Percentiles rank a stretch among this genome's conserved stretches.
Evolutionary conservation across 2,113 vertebrate species (phyloP).

Genomic region (Diadophis punctatus): DNA sequence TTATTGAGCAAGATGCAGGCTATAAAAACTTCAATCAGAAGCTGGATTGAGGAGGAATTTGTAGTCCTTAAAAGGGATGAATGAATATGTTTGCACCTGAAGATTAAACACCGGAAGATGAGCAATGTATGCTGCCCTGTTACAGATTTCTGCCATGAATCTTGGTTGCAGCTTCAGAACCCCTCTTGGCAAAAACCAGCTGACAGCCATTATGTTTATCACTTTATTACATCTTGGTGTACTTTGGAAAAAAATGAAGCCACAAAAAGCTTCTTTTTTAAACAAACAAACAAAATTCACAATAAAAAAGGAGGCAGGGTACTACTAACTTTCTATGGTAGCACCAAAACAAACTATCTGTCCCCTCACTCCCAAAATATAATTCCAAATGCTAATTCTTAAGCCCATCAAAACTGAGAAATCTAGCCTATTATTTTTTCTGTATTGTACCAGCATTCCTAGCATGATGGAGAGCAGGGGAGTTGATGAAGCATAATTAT

Average conservation of each 20-base stretch:
- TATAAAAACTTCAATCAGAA: background rate
- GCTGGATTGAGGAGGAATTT: background rate
- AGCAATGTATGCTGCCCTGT: background rate
- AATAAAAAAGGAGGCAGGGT: background rate
- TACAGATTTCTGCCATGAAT: background rate
- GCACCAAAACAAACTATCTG: background rate
- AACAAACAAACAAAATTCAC: background rate
- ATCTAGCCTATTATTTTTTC: constrained; percentile 4
- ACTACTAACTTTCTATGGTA: background rate
- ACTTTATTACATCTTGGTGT: background rate
- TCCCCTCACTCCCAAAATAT: background rate
- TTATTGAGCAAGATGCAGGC: background rate
- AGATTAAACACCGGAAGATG: background rate
- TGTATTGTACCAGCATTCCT: background rate
- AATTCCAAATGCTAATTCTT: constrained; percentile 32
- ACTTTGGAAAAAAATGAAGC: background rate
- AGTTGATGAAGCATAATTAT: background rate
- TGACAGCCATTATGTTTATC: background rate
- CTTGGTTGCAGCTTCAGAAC: background rate
- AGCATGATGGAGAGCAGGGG: background rate
- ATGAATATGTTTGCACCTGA: background rate
- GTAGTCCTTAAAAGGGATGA: background rate
- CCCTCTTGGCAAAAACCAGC: background rate
- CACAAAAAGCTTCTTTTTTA: background rate
- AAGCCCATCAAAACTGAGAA: background rate